phyloP scores from a whole-genome alignment of 1,140 invertebrate species.

The Zaprionus vittiger region DNA sequence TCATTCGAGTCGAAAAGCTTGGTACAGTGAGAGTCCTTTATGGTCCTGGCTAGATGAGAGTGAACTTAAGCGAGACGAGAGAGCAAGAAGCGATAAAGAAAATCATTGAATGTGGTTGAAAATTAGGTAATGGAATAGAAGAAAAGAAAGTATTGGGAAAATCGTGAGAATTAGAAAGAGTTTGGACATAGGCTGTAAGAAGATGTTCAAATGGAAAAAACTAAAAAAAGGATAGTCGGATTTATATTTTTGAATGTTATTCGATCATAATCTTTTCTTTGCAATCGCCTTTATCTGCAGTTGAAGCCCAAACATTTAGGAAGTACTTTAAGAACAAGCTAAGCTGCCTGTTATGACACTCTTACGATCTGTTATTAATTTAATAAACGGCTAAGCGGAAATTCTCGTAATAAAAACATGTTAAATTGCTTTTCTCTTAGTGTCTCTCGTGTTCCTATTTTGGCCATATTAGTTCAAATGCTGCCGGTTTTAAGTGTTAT shows the following conservation, averaged over 20 bases:
- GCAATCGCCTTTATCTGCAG: neutral
- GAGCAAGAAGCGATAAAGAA: neutral
- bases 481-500: constrained; percentile 5
- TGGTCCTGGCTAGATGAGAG: neutral
- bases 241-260: neutral
- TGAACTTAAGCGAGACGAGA: neutral
- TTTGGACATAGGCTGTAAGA: too few species aligned
- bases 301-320: too few species aligned
- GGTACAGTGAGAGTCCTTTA: constrained; percentile 7
- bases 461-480: constrained; percentile 20
- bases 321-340: neutral
- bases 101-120: neutral
- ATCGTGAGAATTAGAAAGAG: neutral
- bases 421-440: constrained; percentile 13
- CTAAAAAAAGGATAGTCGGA: neutral
- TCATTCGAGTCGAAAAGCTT: constrained; percentile 13
- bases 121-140: neutral
- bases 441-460: constrained; percentile 4
- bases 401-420: neutral
- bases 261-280: neutral
- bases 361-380: neutral
- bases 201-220: neutral
- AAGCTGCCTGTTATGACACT: neutral
- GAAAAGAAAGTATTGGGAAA: neutral
- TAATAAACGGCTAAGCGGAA: neutral